These are phyloP conservation scores for Myrmecobius fasciatus DNA, from an alignment of 2,113 vertebrate genomes.

Conservation along the genomic window DNA sequence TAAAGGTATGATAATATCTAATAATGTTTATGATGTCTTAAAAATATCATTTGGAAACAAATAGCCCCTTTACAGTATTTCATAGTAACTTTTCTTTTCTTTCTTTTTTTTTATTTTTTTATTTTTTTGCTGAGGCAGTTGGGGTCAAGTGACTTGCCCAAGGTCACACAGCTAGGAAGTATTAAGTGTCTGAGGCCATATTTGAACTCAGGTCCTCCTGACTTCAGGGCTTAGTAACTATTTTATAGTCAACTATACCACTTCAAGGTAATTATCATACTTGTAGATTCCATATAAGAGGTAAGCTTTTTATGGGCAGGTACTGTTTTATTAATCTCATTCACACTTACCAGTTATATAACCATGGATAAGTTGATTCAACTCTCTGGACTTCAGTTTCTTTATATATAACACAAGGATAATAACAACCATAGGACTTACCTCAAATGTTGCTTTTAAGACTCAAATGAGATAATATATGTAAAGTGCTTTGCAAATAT, in stretches of 20 bases:
- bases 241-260: no score
- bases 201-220: no score
- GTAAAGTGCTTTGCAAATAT: background rate
- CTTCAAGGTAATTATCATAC: background rate
- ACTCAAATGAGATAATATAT: background rate
- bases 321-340: background rate
- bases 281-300: background rate
- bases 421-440: background rate
- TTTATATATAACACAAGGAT: background rate
- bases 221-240: no score
- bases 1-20: background rate
- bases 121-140: no score
- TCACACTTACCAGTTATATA: background rate
- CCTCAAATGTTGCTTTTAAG: background rate
- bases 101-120: no score
- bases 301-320: background rate
- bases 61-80: background rate
- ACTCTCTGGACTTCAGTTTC: background rate
- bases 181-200: no score
- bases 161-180: no score
- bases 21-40: background rate
- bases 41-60: background rate
- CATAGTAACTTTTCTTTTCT: no score
- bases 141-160: no score
- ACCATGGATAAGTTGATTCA: background rate